Percentiles rank a stretch among this genome's conserved stretches.
Conservation (phyloP, 2,888 invertebrate genomes). For the Nephrotoma flavescens region DNA sequence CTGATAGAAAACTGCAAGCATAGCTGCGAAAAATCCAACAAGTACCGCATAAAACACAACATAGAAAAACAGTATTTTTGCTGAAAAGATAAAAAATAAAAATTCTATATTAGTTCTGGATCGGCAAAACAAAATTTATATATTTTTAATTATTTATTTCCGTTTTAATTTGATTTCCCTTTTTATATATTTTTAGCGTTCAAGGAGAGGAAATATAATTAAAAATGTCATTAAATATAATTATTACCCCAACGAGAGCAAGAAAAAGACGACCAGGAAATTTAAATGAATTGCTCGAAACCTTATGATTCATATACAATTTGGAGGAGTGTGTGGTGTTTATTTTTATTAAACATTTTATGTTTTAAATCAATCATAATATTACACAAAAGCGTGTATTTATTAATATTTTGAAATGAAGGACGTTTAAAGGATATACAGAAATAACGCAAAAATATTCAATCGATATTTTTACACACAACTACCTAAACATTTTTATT, state of each 20-base stretch:
- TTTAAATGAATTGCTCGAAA: background rate
- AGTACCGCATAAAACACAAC: conserved; percentile 86
- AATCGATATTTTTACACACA: background rate
- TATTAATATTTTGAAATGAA: background rate
- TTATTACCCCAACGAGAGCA: conserved; percentile 7
- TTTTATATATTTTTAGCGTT: background rate
- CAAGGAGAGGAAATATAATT: background rate
- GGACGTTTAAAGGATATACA: background rate
- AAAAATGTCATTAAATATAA: background rate
- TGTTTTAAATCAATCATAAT: background rate
- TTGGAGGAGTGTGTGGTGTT: background rate
- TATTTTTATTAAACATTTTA: background rate
- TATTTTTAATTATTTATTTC: background rate
- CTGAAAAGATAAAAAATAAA: conserved; percentile 43
- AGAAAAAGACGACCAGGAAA: background rate
- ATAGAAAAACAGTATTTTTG: conserved; percentile 91
- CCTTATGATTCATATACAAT: background rate
- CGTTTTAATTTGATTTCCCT: background rate
- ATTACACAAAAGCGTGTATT: background rate
- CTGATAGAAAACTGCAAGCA: conserved; percentile 89
- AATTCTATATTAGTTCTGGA: conserved; percentile 6
- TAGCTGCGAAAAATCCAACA: conserved; percentile 86
- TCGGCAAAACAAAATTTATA: background rate
- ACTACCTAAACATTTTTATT: background rate
- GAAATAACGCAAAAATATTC: background rate